Conservation (phyloP, 2,888 invertebrate species). For the Eristalis pertinax region DNA sequence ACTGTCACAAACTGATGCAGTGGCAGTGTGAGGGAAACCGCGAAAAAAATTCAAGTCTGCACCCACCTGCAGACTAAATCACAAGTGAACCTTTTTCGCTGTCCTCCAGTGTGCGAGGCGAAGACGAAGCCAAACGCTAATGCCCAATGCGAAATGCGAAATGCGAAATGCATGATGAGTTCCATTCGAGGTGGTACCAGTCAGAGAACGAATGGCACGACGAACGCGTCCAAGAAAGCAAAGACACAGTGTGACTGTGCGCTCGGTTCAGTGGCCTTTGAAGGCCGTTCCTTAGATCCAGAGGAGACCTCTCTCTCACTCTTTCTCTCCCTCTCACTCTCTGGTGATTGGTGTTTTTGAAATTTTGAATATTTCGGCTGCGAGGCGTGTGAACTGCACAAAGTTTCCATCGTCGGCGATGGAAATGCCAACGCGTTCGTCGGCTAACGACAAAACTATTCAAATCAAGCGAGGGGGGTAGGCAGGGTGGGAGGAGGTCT, state of each 20-base stretch:
- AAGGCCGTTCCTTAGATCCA: slow-evolving; percentile 69
- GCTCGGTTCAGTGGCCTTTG: slow-evolving; percentile 61
- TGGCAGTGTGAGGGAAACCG: background rate
- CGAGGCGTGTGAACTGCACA: background rate
- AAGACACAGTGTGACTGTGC: background rate
- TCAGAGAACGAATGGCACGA: slow-evolving; percentile 1
- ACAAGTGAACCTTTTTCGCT: background rate
- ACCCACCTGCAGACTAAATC: background rate
- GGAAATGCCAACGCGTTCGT: slow-evolving; percentile 30
- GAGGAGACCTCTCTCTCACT: background rate
- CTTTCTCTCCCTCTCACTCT: too few species aligned
- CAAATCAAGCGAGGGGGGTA: slow-evolving; percentile 9
- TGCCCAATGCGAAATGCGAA: slow-evolving; percentile 28
- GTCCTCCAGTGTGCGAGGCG: slow-evolving; percentile 37
- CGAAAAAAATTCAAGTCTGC: too few species aligned
- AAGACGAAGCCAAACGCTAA: slow-evolving; percentile 28
- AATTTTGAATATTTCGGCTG: background rate
- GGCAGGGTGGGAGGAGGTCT: background rate
- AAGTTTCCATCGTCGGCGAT: background rate
- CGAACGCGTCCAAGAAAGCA: slow-evolving; percentile 9
- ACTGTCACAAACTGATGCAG: background rate
- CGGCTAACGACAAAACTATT: slow-evolving; percentile 33
- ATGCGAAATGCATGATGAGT: slow-evolving; percentile 34
- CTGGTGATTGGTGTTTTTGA: background rate
- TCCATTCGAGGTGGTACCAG: slow-evolving; percentile 5